Evolutionary conservation across 2,113 vertebrate genomes (phyloP).

Genomic region (Pelodiscus sinensis): DNA sequence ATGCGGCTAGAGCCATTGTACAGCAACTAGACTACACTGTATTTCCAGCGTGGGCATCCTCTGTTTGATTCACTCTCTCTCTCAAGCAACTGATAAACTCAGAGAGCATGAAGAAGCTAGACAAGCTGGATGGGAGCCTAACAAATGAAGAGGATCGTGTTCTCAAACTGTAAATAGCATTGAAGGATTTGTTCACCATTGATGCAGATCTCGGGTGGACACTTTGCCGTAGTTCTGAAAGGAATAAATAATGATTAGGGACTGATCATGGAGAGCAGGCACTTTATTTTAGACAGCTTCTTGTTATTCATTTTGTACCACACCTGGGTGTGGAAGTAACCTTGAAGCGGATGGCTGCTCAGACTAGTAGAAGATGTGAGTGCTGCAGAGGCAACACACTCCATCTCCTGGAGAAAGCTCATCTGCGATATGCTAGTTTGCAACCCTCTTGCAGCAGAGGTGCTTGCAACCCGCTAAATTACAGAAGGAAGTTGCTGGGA

Average conservation of each 20-base stretch:
- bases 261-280: neutral
- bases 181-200: constrained; percentile 49
- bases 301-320: constrained; percentile 12
- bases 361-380: neutral
- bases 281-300: neutral
- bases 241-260: constrained; percentile 31
- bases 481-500: neutral
- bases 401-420: neutral
- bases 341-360: neutral
- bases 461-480: neutral
- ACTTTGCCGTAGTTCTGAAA: constrained; percentile 7
- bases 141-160: constrained; percentile 25
- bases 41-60: neutral
- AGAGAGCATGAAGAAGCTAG: constrained; percentile 24
- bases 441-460: neutral
- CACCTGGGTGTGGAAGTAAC: neutral
- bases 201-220: constrained; percentile 26
- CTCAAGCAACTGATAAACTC: constrained; percentile 2
- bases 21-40: neutral
- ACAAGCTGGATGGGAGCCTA: neutral
- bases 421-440: neutral
- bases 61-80: constrained; percentile 20
- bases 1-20: neutral
- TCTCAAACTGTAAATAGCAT: constrained; percentile 39
- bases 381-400: neutral